Base-by-base conservation (phyloP, 2,113 vertebrate genomes). In the Myiozetetes cayanensis region DNA sequence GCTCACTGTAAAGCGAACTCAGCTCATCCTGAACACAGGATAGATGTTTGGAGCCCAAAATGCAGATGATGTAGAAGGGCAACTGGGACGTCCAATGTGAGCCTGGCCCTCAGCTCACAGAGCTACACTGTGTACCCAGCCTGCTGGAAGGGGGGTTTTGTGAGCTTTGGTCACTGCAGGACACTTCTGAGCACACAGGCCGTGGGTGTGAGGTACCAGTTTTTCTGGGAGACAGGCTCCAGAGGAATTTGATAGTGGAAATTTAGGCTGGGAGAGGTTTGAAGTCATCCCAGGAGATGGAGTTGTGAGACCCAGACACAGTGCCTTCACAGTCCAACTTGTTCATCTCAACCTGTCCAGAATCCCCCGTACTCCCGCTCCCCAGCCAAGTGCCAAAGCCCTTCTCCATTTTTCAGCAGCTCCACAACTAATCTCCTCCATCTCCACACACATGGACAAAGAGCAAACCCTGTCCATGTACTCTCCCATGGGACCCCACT, bases 311-410 rank as follows among this genome's bases (percentile, higher is more conserved):
- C 3, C 8, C 49, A 85, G 30, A 10, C 27, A 10, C 24, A 65
- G 33, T 10, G 0, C 17, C 9, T 87, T 68, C 31, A 18, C 35
- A 19, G 22, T 47, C 19, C 5, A 9, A 8, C 17, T 76, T 55
- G 49, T 33, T 82, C 44, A 73, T 15, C 8, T 20, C 19, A 53
- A 9, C 4, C 6, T 59, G 6, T 13, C 31, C 70, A 24, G 30
- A 0, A 0, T 8, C 1, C 2, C 14, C 9, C 10, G 14, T 44
- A 4, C 37, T 68, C 44, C 49, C 53, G 37, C 22, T 46, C 37
- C 19, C 62, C 22, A 71, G 9, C 4, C 46, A 37, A 39, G 37
- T 22, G 13, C 22, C 31, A 66, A 77, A 84, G 4, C 3, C 28
- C 19, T 14, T 75, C 61, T 85, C 31, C 27, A 49, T 16, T 23